Evolutionary conservation across 2,888 invertebrate genomes (phyloP).

Genomic region (Stratiomys singularior): DNA sequence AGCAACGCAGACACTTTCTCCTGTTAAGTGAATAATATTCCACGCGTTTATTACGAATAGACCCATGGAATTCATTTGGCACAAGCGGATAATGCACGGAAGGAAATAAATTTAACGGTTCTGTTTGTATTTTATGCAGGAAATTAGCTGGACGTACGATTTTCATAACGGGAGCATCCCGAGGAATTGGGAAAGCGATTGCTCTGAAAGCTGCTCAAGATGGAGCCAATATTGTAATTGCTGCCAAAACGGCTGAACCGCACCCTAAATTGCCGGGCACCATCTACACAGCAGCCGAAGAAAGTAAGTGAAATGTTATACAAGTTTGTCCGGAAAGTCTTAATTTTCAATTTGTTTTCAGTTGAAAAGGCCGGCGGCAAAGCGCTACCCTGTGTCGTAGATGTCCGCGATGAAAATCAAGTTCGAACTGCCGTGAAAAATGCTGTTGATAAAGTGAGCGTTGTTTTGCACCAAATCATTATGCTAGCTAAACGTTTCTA

Average conservation of each 20-base stretch:
- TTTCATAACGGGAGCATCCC: constrained; percentile 95
- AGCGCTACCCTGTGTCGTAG: constrained; percentile 82
- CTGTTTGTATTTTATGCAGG: too few species aligned
- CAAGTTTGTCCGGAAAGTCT: background rate
- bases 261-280: constrained; percentile 77
- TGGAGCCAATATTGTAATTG: constrained; percentile 88
- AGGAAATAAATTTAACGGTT: too few species aligned
- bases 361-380: constrained; percentile 85
- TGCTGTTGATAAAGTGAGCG: constrained; percentile 70
- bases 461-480: too few species aligned
- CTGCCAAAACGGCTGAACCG: constrained; percentile 86
- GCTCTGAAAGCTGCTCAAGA: constrained; percentile 90
- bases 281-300: constrained; percentile 85
- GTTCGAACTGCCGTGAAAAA: constrained; percentile 73
- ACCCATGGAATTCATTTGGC: too few species aligned
- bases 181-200: constrained; percentile 95
- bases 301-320: constrained; percentile 68
- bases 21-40: too few species aligned
- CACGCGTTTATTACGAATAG: too few species aligned
- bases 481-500: too few species aligned
- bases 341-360: constrained; percentile 58
- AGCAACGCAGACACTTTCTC: constrained; percentile 15
- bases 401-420: constrained; percentile 81
- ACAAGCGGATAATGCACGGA: too few species aligned
- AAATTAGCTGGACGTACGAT: constrained; percentile 85